These are phyloP conservation scores for Falco novaeseelandiae DNA, from an alignment of 2,797 vertebrate species.

Conservation along the genomic window DNA sequence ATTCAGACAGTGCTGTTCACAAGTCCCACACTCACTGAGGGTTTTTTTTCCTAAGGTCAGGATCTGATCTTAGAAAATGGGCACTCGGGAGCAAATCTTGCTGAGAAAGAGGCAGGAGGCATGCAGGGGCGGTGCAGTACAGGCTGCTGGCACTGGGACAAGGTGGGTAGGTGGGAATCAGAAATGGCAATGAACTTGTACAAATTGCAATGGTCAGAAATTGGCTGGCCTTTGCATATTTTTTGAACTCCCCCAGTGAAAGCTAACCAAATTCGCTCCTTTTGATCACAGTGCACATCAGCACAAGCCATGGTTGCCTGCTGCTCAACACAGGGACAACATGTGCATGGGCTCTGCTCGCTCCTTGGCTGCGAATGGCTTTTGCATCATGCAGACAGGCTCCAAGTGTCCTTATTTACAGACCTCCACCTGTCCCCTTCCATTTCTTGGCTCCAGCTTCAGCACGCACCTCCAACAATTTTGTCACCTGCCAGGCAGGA, in stretches of 20 bases:
- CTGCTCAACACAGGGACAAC: not conserved
- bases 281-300: not conserved
- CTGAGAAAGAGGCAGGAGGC: fast-evolving
- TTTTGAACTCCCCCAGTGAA: not conserved
- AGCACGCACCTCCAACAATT: not conserved
- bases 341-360: fast-evolving
- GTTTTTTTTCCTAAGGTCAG: not conserved
- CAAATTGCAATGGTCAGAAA: not conserved
- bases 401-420: conserved; percentile 9
- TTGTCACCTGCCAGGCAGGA: not conserved
- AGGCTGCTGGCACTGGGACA: fast-evolving
- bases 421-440: not conserved
- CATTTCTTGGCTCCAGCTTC: not conserved
- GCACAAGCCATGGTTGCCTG: fast-evolving
- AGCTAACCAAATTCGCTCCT: not conserved
- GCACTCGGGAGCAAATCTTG: not conserved
- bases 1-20: not conserved
- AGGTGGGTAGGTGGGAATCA: fast-evolving
- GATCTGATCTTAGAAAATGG: not conserved
- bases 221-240: fast-evolving
- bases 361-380: not conserved
- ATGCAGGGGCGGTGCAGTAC: not conserved
- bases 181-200: fast-evolving
- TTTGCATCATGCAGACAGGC: not conserved
- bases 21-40: not conserved